Conservation (phyloP, 2,888 invertebrate genomes). For the Amblyteles armatorius region DNA sequence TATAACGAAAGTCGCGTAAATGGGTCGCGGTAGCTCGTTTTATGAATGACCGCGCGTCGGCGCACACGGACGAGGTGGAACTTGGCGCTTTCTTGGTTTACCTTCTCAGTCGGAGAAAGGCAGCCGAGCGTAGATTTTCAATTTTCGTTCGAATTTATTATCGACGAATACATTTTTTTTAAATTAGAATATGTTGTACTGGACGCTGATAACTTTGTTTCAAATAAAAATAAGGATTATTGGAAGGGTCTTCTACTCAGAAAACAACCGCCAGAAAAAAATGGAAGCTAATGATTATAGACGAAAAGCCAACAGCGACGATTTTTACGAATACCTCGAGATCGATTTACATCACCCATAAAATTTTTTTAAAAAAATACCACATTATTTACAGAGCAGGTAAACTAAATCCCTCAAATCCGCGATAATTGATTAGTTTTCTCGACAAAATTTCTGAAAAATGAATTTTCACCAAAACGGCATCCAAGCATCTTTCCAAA, state of each 20-base stretch:
- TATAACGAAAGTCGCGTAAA: slow-evolving; percentile 68
- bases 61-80: slow-evolving; percentile 40
- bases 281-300: not conserved
- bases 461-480: too few species aligned
- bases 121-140: slow-evolving; percentile 9
- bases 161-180: not conserved
- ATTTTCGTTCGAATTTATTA: not conserved
- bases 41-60: slow-evolving; percentile 64
- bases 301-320: not conserved
- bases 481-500: too few species aligned
- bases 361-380: not conserved
- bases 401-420: too few species aligned
- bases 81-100: slow-evolving; percentile 27
- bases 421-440: too few species aligned
- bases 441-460: too few species aligned
- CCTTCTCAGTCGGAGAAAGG: slow-evolving; percentile 1
- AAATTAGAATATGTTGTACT: too few species aligned
- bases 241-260: not conserved
- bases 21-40: slow-evolving; percentile 67
- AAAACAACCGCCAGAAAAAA: not conserved
- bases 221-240: not conserved
- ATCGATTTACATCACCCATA: not conserved
- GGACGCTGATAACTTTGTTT: not conserved
- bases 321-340: not conserved
- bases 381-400: too few species aligned